Percentiles rank a stretch among this genome's conserved stretches.
Conservation (phyloP, 92 coral and sea anemone species). For the Porites evermanni region DNA sequence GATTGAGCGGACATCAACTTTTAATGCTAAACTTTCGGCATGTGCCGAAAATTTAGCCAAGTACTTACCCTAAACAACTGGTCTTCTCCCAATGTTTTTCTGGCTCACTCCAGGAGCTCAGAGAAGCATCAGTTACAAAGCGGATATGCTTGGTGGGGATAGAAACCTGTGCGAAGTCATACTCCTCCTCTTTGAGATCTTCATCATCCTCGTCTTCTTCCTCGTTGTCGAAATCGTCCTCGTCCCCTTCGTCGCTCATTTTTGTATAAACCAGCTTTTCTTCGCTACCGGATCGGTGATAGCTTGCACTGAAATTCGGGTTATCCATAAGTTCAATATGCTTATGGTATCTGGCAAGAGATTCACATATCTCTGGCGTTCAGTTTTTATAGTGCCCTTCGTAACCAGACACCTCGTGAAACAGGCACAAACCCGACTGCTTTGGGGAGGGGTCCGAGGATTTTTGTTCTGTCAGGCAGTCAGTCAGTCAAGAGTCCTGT, state of each 20-base stretch:
- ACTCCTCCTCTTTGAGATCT: constrained; percentile 67
- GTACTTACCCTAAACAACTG: constrained; percentile 80
- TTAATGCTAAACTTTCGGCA: too few relatives aligned
- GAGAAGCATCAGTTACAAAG: constrained; percentile 92
- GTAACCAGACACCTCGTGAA: not conserved
- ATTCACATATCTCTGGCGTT: not conserved
- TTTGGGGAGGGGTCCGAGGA: not conserved
- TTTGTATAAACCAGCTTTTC: constrained; percentile 73
- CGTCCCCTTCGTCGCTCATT: constrained; percentile 69
- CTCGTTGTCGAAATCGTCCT: constrained; percentile 62
- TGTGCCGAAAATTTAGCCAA: not conserved
- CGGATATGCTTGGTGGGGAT: constrained; percentile 77
- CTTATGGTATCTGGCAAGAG: too few relatives aligned
- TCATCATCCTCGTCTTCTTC: constrained; percentile 67
- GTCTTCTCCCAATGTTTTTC: constrained; percentile 65
- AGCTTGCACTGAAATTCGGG: constrained; percentile 72
- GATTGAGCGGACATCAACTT: too few relatives aligned
- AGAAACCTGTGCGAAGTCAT: constrained; percentile 73
- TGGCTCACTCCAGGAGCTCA: constrained; percentile 97
- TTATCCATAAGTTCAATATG: constrained; percentile 34
- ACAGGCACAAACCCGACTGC: not conserved
- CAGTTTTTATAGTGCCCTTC: not conserved
- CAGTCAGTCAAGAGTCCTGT: too few relatives aligned
- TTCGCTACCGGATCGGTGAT: constrained; percentile 81
- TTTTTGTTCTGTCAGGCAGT: not conserved